Evolutionary conservation across 2,888 invertebrate genomes (phyloP).

Genomic region (Leptopterna dolabrata): DNA sequence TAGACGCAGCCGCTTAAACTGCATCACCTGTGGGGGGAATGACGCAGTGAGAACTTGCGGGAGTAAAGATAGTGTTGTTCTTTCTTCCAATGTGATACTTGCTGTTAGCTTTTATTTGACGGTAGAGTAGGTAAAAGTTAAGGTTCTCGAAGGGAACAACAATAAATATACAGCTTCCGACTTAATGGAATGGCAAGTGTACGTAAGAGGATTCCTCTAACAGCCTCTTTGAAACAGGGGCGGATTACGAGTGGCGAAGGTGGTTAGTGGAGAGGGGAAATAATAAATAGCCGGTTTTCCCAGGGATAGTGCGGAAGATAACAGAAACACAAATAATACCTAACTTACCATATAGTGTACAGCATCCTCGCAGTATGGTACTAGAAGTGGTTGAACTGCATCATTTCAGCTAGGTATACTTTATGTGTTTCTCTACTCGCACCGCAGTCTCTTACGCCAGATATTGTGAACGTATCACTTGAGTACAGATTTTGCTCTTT

Average conservation of each 20-base stretch:
- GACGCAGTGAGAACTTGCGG: not conserved
- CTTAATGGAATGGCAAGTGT: conserved; percentile 34
- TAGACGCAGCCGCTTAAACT: not conserved
- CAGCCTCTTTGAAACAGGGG: conserved; percentile 12
- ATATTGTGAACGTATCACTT: too few species aligned
- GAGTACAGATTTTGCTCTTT: too few species aligned
- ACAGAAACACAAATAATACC: not conserved
- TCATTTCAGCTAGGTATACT: too few species aligned
- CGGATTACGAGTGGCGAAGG: not conserved
- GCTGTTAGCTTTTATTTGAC: not conserved
- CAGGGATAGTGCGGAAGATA: not conserved
- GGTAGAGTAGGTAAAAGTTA: not conserved
- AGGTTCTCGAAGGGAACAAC: not conserved
- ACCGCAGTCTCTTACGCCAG: too few species aligned
- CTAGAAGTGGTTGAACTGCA: too few species aligned
- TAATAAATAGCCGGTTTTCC: not conserved
- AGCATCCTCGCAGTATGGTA: too few species aligned
- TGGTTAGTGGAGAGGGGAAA: not conserved
- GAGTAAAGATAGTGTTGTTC: not conserved
- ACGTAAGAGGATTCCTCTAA: conserved; percentile 32
- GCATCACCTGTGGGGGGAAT: not conserved
- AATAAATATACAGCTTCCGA: conserved; percentile 26
- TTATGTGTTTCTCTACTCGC: too few species aligned
- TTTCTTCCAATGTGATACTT: not conserved
- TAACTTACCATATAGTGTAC: too few species aligned